Percentiles rank a stretch among this genome's conserved stretches.
Evolutionary conservation across 2,888 invertebrate species (phyloP).

Genomic region (Parnassius apollo): DNA sequence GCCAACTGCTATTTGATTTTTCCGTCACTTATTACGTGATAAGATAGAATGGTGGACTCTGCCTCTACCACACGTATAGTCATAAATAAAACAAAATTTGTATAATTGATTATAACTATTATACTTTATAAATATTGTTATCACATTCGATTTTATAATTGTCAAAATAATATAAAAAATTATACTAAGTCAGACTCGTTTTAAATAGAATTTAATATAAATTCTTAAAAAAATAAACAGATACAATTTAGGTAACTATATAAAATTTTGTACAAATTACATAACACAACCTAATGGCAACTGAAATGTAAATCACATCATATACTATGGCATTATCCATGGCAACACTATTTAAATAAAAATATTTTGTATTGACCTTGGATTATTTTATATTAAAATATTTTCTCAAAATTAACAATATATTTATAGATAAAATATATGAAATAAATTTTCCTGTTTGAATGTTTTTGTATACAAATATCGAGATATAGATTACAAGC

Average conservation of each 20-base stretch:
- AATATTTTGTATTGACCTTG: background rate
- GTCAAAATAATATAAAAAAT: constrained; percentile 59
- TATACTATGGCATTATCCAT: constrained; percentile 61
- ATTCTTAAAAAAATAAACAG: constrained; percentile 61
- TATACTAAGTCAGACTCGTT: constrained; percentile 73
- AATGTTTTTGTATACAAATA: constrained; percentile 14
- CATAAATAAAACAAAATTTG: constrained; percentile 27
- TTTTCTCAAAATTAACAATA: background rate
- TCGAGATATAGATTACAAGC: constrained; percentile 4
- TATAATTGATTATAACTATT: constrained; percentile 35
- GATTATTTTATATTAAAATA: background rate
- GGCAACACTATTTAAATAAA: constrained; percentile 38
- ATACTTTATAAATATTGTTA: constrained; percentile 66
- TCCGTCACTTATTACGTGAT: too few relatives aligned
- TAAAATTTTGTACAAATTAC: constrained; percentile 64
- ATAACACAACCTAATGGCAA: constrained; percentile 77
- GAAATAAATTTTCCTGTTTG: constrained; percentile 1
- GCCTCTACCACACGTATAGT: too few relatives aligned
- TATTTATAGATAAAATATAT: too few relatives aligned
- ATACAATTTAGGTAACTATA: constrained; percentile 72
- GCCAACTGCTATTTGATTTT: too few relatives aligned
- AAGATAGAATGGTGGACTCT: too few relatives aligned
- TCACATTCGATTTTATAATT: constrained; percentile 72
- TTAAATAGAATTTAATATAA: constrained; percentile 71
- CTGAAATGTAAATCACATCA: constrained; percentile 47